Base-by-base conservation (phyloP, 2,113 vertebrate genomes). In the Murina feae region DNA sequence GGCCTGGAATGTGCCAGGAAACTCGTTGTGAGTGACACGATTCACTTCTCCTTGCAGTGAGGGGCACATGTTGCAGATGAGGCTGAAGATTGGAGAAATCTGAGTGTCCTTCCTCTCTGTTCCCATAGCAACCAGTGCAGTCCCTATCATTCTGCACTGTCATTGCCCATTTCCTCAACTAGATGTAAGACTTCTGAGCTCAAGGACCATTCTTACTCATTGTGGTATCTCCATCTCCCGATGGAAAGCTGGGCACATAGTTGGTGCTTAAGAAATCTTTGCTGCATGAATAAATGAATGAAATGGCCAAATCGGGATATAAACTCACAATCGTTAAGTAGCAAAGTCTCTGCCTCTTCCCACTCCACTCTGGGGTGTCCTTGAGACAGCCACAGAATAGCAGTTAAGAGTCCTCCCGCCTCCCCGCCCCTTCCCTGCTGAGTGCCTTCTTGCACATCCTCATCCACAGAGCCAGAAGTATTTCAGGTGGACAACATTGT, bases 211-310 rank as follows among this genome's bases (percentile, higher is more conserved):
- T 93, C 9, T 91, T 89, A 78, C 32, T 93, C 68, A 28, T 20
- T 72, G 30, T 66, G 76, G 13, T n/a, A 72, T 90, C 49, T 51
- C 65, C 1, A 86, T n/a, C 11, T 69, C 28, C 35, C 74, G 37
- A 25, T 58, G 84, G n/a, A 58, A 81, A 72, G 6, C 25, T 68
- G 53, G 51, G 14, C 35, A 74, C 37, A 87, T 18, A 44, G 49
- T 71, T 69, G 78, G 28, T 84, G 30, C 53, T 87, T 72, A 89
- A 80, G 89, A 91, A 91, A 51, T 53, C 83, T 51, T 90, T 96
- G 9, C 47, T 84, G 30, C 16, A 25, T 35, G 35, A 49, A 68
- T 60, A 42, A 81, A 51, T 65, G 42, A 83, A 49, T 32, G 79
- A 80, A 84, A 94, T 83, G 65, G 75, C 49, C 58, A 86, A 53